phyloP scores from a whole-genome alignment of 2,797 vertebrate genomes.

The Artibeus lituratus region DNA sequence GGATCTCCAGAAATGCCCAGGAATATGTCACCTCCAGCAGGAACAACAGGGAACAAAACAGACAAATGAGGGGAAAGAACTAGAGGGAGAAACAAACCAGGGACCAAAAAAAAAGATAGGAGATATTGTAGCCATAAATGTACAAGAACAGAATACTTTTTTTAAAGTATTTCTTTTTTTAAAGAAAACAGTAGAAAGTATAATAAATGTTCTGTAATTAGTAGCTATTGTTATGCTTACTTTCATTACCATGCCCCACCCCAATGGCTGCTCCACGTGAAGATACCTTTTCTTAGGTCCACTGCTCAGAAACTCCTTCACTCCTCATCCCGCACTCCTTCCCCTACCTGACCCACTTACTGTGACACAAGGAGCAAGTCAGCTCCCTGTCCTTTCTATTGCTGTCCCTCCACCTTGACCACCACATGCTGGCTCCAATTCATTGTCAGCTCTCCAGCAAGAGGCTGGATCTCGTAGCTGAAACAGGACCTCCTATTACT shows the following conservation, averaged over 20 bases:
- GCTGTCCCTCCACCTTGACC: no score
- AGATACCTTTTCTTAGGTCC: not conserved
- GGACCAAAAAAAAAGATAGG: not conserved
- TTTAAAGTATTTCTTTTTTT: no score
- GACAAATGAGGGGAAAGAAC: not conserved
- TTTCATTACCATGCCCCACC: not conserved
- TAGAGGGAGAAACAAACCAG: not conserved
- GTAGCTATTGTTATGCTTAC: not conserved
- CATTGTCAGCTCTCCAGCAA: no score
- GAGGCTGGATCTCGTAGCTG: no score
- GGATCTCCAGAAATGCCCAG: not conserved
- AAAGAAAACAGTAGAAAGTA: not conserved
- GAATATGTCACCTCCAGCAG: not conserved
- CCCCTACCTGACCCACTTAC: not conserved
- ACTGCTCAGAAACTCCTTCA: not conserved
- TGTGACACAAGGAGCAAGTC: no score
- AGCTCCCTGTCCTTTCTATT: no score
- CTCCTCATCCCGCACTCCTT: not conserved
- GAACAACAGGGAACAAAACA: not conserved
- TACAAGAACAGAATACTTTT: not conserved
- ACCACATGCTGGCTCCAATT: no score
- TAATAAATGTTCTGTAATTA: not conserved
- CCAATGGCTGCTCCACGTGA: no score
- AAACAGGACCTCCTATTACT: no score
- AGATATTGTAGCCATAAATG: not conserved